Percentiles rank a stretch among this genome's conserved stretches.
phyloP scores from a whole-genome alignment of 1,140 invertebrate species.

The Scaptomyza pallida region DNA sequence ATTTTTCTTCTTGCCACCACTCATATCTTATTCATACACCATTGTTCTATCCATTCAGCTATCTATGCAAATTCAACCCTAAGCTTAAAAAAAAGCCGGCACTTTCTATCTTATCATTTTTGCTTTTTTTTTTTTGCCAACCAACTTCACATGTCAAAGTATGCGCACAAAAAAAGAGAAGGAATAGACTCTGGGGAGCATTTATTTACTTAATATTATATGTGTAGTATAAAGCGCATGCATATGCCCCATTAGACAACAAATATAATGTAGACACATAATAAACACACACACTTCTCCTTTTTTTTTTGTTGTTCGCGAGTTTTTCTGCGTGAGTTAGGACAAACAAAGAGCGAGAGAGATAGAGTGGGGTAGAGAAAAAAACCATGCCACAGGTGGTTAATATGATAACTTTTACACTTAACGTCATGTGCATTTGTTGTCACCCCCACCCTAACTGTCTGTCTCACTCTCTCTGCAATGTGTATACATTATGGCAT shows the following conservation, averaged over 20 bases:
- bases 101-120: no score
- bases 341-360: background rate
- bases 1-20: slow-evolving; percentile 32
- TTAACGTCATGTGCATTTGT: slow-evolving; percentile 59
- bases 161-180: slow-evolving; percentile 43
- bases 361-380: background rate
- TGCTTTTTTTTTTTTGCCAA: slow-evolving; percentile 8
- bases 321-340: slow-evolving; percentile 10
- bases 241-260: slow-evolving; percentile 5
- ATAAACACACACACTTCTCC: slow-evolving; percentile 65
- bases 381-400: slow-evolving; percentile 69
- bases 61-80: slow-evolving; percentile 14
- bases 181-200: slow-evolving; percentile 17
- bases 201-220: slow-evolving; percentile 75
- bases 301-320: slow-evolving; percentile 43
- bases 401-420: slow-evolving; percentile 78
- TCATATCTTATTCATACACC: slow-evolving; percentile 59
- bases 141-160: slow-evolving; percentile 42
- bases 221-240: slow-evolving; percentile 62
- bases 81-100: background rate
- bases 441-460: background rate
- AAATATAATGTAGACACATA: slow-evolving; percentile 44
- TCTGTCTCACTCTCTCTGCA: slow-evolving; percentile 28
- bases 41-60: slow-evolving; percentile 23
- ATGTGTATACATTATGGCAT: slow-evolving; percentile 53